These are phyloP conservation scores for Semaprochilodus insignis DNA, from an alignment of 2,797 vertebrate species.

Conservation along the genomic window DNA sequence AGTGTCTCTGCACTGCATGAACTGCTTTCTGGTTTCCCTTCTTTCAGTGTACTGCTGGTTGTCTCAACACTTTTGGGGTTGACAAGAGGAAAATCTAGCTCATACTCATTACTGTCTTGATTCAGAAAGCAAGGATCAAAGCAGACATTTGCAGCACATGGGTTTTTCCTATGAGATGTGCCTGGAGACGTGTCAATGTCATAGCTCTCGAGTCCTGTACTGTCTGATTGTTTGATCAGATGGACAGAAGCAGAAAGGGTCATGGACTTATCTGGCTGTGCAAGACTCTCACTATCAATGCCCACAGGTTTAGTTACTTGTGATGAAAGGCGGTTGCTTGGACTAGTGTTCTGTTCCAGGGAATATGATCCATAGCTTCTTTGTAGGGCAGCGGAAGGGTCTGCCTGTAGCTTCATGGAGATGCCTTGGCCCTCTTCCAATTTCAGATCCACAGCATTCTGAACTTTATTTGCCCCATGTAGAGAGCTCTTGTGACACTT, in stretches of 20 bases:
- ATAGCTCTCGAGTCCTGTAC: not conserved
- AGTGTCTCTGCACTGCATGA: not conserved
- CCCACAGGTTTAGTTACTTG: not conserved
- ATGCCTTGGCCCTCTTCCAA: not conserved
- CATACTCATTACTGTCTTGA: not conserved
- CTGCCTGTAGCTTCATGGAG: not conserved
- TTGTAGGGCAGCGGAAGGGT: not conserved
- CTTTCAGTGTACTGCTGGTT: not conserved
- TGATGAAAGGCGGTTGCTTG: not conserved
- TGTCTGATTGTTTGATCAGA: not conserved
- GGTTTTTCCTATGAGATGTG: not conserved
- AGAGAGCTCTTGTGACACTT: not conserved
- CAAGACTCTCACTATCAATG: not conserved
- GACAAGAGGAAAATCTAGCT: not conserved
- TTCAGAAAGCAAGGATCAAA: not conserved
- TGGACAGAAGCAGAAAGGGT: not conserved
- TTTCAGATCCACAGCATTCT: not conserved
- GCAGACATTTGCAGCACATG: not conserved
- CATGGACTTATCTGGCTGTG: not conserved
- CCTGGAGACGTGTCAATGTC: not conserved
- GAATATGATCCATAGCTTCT: not conserved
- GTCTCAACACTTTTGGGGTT: not conserved
- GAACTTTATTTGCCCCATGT: not conserved
- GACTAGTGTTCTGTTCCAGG: not conserved
- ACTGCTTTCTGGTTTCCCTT: not conserved